Evolutionary conservation across 1,140 invertebrate species (phyloP).

Genomic region (Trachelipus rathkii): DNA sequence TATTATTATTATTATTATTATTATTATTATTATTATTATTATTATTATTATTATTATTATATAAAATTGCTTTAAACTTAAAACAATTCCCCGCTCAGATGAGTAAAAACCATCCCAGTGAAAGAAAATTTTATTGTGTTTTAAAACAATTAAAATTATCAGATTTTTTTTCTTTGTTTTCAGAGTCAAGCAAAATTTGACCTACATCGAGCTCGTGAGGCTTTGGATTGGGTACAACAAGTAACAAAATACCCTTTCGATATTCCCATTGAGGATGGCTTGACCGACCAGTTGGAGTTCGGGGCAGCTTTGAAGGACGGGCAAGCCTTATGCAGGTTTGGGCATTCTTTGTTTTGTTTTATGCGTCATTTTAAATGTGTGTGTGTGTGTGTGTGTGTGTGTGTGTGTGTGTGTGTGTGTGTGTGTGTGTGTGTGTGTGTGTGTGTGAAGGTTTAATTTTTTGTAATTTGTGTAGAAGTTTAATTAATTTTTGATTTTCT

Average conservation of each 20-base stretch:
- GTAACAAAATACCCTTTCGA: conserved; percentile 52
- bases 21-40: too few species aligned
- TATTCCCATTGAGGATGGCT: conserved; percentile 49
- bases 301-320: conserved; percentile 56
- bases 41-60: too few species aligned
- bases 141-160: too few species aligned
- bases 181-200: conserved; percentile 58
- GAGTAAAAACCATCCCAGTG: too few species aligned
- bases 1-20: too few species aligned
- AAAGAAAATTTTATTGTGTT: too few species aligned
- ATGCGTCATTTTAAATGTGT: too few species aligned
- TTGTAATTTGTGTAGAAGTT: neutral
- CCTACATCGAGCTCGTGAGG: conserved; percentile 54
- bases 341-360: too few species aligned
- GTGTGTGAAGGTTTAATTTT: neutral
- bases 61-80: too few species aligned
- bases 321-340: conserved; percentile 54
- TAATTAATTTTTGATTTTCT: conserved; percentile 30
- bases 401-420: conserved; percentile 14
- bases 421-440: neutral
- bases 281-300: conserved; percentile 54
- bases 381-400: neutral
- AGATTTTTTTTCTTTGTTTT: conserved; percentile 32
- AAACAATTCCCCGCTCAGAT: too few species aligned
- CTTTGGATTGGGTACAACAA: conserved; percentile 54